phyloP scores from a whole-genome alignment of 2,888 invertebrate genomes.

The Nipponacmea schrenckii region DNA sequence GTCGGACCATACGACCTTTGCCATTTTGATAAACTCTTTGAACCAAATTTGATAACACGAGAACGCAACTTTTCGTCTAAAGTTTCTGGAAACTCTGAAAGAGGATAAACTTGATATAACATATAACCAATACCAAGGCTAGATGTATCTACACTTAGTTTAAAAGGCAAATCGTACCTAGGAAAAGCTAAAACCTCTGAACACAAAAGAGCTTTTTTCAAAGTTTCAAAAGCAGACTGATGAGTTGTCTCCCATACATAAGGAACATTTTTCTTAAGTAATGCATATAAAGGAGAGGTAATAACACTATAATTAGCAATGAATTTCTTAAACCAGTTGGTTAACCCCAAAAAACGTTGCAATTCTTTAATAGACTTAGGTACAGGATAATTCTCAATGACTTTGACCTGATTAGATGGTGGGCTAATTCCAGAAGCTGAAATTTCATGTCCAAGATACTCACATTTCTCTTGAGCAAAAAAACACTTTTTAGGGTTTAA shows the following conservation, averaged over 20 bases:
- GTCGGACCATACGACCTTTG: constrained; percentile 19
- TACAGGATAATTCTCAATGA: constrained; percentile 14
- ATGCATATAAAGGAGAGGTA: no score
- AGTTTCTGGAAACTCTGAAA: background rate
- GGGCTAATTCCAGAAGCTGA: constrained; percentile 20
- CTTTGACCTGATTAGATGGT: constrained; percentile 9
- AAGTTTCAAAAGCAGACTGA: constrained; percentile 6
- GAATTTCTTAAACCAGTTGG: constrained; percentile 29
- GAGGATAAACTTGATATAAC: constrained; percentile 13
- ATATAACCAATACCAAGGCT: constrained; percentile 15
- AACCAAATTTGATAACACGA: constrained; percentile 6
- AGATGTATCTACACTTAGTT: constrained; percentile 20
- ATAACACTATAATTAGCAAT: no score
- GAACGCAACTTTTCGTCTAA: background rate
- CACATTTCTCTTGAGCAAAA: constrained; percentile 20
- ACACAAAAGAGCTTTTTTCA: constrained; percentile 14
- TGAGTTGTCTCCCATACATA: constrained; percentile 18
- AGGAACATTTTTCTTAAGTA: constrained; percentile 13
- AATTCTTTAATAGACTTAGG: constrained; percentile 21
- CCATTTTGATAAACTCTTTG: background rate
- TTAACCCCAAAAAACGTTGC: constrained; percentile 26
- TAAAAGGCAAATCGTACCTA: constrained; percentile 19
- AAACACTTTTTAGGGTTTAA: constrained; percentile 27
- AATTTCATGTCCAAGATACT: constrained; percentile 26
- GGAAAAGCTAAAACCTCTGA: constrained; percentile 23